Conservation (phyloP, 2,888 invertebrate genomes). For the Drosophila tanythrix region DNA sequence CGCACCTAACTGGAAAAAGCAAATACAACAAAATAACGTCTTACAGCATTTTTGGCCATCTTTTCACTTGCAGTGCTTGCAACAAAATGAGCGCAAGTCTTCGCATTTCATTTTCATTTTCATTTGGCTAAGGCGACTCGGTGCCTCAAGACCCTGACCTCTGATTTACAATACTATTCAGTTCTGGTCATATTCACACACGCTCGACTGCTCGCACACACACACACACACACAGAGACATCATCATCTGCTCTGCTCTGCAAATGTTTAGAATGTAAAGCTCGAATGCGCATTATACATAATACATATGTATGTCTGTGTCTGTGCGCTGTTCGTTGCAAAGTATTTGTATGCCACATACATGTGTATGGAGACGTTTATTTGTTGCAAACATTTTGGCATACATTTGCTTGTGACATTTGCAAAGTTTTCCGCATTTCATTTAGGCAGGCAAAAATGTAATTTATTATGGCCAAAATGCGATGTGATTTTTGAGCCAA, state of each 20-base stretch:
- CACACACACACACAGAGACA: conserved; percentile 12
- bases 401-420: conserved; percentile 27
- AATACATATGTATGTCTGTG: conserved; percentile 20
- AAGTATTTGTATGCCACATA: conserved; percentile 16
- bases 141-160: conserved; percentile 63
- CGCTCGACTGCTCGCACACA: conserved; percentile 16
- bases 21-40: conserved; percentile 1
- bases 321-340: conserved; percentile 40
- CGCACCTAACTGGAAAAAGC: background rate
- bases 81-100: conserved; percentile 5
- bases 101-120: conserved; percentile 58
- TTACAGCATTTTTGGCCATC: conserved; percentile 15
- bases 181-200: conserved; percentile 26
- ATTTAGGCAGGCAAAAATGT: conserved; percentile 65
- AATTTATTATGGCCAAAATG: conserved; percentile 68
- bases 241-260: conserved; percentile 12
- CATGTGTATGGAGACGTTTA: background rate
- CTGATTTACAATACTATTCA: conserved; percentile 54
- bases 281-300: background rate
- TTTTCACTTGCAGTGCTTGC: conserved; percentile 1
- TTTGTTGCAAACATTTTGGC: background rate
- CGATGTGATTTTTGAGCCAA: conserved; percentile 53
- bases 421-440: conserved; percentile 65
- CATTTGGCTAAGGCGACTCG: conserved; percentile 40
- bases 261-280: conserved; percentile 23